Evolutionary conservation across 2,113 vertebrate species (phyloP).

Genomic region (Tylochromis polylepis): DNA sequence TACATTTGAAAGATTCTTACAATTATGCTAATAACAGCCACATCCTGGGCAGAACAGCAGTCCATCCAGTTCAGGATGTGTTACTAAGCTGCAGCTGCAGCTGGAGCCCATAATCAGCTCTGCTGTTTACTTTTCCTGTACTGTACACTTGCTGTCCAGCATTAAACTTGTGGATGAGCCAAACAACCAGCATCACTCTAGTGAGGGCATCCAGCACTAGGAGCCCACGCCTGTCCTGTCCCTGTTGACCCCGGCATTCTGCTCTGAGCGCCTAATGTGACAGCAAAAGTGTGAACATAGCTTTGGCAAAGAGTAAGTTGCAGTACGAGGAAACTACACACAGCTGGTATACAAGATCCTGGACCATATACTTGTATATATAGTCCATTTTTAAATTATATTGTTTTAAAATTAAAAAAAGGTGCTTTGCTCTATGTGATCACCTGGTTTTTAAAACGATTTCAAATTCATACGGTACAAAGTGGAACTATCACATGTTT

Average conservation of each 20-base stretch:
- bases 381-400: not conserved
- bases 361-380: not conserved
- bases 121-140: slow-evolving; percentile 40
- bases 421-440: not conserved
- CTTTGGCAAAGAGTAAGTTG: slow-evolving; percentile 22
- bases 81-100: slow-evolving; percentile 61
- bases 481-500: slow-evolving; percentile 4
- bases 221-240: slow-evolving; percentile 37
- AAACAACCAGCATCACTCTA: slow-evolving; percentile 36
- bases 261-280: slow-evolving; percentile 42
- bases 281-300: slow-evolving; percentile 61
- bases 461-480: not conserved
- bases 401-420: not conserved
- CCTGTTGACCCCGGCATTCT: slow-evolving; percentile 17
- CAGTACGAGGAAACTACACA: slow-evolving; percentile 21
- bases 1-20: slow-evolving; percentile 5
- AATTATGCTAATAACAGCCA: slow-evolving; percentile 39
- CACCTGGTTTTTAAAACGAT: not conserved
- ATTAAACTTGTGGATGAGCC: slow-evolving; percentile 30
- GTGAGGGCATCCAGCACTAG: slow-evolving; percentile 35
- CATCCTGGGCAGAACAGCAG: slow-evolving; percentile 13
- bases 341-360: slow-evolving; percentile 25
- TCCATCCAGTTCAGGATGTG: slow-evolving; percentile 33
- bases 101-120: slow-evolving; percentile 58
- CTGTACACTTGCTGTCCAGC: slow-evolving; percentile 34